Base-by-base conservation (phyloP, 2,113 vertebrate species). In the Setophaga coronata region DNA sequence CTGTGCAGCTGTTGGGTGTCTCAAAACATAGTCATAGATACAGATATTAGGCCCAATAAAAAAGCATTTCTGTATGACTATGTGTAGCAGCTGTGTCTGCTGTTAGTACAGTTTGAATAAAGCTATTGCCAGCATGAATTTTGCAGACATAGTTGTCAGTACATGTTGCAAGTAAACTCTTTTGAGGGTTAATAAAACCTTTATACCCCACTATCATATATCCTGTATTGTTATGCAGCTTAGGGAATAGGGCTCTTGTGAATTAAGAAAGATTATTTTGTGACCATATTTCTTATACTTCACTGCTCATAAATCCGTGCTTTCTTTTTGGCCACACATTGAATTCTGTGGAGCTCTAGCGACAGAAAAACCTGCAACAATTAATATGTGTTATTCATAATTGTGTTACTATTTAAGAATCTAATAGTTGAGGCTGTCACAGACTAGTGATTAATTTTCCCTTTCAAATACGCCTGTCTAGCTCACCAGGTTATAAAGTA, bases 31-130 rank as follows among this genome's bases (percentile, higher is more conserved):
- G 36, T 50, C 15, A 4, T 4, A 29, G 60, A 29, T 26, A 36
- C 5, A 42, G n/a, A 5, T 17, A 8, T 10, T 18, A 57, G 83
- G 78, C 54, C 19, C 12, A 31, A 76, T 14, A 77, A 60, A 28
- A 67, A 15, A 65, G n/a, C 71, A 4, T 72, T 71, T 54, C n/a
- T 47, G 16, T 36, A 1, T 36, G 47, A 4, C 54, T 77, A 1
- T 45, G 29, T 53, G 24, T 31, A 80, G 66, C 42, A 58, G 31
- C 61, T 0, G 0, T 38, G n/a, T 50, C 58, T 5, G 70, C 71
- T 81, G 0, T 42, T 54, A 25, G 47, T 16, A 16, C 0, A 1
- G 60, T n/a, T 70, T 18, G 21, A 54, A 0, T 26, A 82, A 80
- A 80, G 74, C 82, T 80, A 29, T 62, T 76, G 38, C 47, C 47